phyloP scores from a whole-genome alignment of 2,113 vertebrate species.

The Euleptes europaea region DNA sequence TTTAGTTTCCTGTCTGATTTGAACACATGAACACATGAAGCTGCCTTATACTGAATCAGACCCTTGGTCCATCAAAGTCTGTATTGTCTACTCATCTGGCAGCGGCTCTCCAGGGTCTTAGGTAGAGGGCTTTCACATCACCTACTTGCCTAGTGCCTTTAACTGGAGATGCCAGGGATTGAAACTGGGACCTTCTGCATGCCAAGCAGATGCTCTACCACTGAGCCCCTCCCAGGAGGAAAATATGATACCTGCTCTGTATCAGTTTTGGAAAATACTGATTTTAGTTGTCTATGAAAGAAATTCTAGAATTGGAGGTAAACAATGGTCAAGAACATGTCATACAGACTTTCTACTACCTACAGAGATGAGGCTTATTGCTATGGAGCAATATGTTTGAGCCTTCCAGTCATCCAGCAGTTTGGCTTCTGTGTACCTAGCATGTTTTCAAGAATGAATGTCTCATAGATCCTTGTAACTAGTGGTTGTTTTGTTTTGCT shows the following conservation, averaged over 20 bases:
- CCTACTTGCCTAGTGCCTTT: no score
- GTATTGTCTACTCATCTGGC: no score
- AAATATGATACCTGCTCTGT: not conserved
- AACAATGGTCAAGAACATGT: not conserved
- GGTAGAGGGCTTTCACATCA: no score
- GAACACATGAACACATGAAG: no score
- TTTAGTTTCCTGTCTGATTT: conserved; percentile 14
- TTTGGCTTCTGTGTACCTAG: not conserved
- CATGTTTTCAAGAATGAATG: not conserved
- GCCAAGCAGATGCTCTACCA: no score
- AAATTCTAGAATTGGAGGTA: not conserved
- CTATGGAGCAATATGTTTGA: not conserved
- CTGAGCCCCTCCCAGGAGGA: no score
- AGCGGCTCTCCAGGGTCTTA: no score
- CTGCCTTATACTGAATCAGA: no score
- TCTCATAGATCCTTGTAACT: not conserved
- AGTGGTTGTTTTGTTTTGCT: not conserved
- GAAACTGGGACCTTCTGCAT: no score
- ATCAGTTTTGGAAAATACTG: not conserved
- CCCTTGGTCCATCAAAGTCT: no score
- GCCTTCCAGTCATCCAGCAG: not conserved
- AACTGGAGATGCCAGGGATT: no score
- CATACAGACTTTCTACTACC: not conserved
- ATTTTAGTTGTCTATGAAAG: not conserved
- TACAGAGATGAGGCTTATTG: not conserved